Base-by-base conservation (phyloP, 2,888 invertebrate species). In the Globia sparganii region DNA sequence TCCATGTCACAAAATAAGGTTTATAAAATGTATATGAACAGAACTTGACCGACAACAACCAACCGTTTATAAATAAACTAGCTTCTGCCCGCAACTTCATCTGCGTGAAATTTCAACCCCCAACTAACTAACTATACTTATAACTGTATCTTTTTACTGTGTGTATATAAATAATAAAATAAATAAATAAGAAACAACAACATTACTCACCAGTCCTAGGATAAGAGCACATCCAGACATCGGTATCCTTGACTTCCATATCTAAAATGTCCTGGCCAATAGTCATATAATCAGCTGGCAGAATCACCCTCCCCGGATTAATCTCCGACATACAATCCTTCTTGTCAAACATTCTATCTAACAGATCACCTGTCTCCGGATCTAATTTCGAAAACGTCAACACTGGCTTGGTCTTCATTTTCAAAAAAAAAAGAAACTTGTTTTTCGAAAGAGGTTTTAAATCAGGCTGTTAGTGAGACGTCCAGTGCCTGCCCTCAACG, bases 141-240 rank as follows among this genome's bases (percentile, higher is more conserved):
- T n/a, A n/a, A n/a, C n/a, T n/a, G n/a, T n/a, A n/a, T n/a, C n/a
- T n/a, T n/a, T n/a, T n/a, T n/a, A n/a, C n/a, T n/a, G n/a, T n/a
- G n/a, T n/a, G n/a, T n/a, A n/a, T n/a, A n/a, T n/a, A n/a, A n/a
- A n/a, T n/a, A n/a, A n/a, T n/a, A n/a, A n/a, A n/a, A n/a, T n/a
- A n/a, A n/a, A n/a, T n/a, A n/a, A n/a, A n/a, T n/a, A n/a, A n/a
- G 31, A 46, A 67, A 25, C 4, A 18, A 11, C 9, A 8, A 18
- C n/a, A 15, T 18, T n/a, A 91, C 95, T 94, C 92, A 98, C 99
- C 99, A 88, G 99, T 98, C 90, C 99, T 97, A 0, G 99, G 99
- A 96, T 98, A 99, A 18, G 99, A 99, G 65, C 98, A 97, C 93
- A 99, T 97, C 98, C 99, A 99, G 0, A 98, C 97, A 92, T 99